Percentiles rank a stretch among this genome's conserved stretches.
These are phyloP conservation scores for Crotalus tigris DNA, from an alignment of 2,113 vertebrate genomes.

Conservation along the genomic window DNA sequence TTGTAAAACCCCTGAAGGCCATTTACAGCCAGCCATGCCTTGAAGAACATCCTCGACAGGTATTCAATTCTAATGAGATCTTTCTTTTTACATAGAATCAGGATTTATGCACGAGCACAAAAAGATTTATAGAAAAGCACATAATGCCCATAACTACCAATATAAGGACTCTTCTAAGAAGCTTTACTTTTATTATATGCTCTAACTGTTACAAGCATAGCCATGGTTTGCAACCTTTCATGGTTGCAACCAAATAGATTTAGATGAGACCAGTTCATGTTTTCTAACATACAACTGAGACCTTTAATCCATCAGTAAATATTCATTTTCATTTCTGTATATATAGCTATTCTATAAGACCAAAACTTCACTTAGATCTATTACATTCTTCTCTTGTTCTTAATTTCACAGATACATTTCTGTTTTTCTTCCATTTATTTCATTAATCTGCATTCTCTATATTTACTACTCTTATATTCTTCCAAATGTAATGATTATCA, in stretches of 20 bases:
- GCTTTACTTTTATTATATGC: neutral
- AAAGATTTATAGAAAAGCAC: neutral
- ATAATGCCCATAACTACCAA: neutral
- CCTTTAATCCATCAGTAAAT: neutral
- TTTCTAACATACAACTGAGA: neutral
- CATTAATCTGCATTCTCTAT: neutral
- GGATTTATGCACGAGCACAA: neutral
- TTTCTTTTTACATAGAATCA: neutral
- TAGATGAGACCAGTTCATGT: neutral
- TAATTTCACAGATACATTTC: neutral
- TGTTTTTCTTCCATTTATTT: neutral
- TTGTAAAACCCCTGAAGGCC: constrained; percentile 68
- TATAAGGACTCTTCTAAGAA: neutral
- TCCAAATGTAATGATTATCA: neutral
- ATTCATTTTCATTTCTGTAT: neutral
- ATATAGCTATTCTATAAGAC: neutral
- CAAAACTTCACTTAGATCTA: neutral
- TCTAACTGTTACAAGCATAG: neutral
- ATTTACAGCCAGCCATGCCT: constrained; percentile 72
- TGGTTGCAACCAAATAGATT: neutral
- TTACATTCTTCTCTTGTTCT: neutral
- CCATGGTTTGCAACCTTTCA: neutral
- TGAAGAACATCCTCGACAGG: constrained; percentile 72
- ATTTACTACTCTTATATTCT: neutral
- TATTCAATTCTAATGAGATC: constrained; percentile 32